Evolutionary conservation across 2,888 invertebrate species (phyloP), one percentile per base, ranked within the genome.

Genomic region (Cynaeus angustus): DNA sequence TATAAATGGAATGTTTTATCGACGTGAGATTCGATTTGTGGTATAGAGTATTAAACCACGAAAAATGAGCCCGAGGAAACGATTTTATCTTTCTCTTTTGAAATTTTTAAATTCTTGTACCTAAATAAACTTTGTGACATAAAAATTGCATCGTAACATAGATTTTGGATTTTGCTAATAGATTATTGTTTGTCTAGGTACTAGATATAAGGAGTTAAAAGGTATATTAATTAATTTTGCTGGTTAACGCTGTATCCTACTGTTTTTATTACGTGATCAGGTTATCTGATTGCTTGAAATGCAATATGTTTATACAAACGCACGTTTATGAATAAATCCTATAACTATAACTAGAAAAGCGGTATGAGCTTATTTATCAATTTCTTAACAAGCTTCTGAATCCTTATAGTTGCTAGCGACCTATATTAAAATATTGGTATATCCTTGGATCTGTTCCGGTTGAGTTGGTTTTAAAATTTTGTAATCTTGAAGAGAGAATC

Each of bases 401-500:
- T 5, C 37, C 37, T 37, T 37, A 37, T 7, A 0, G 0, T n/a
- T 37, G n/a, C 8, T n/a, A 2, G 41, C n/a, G 41, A 41, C 41
- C 37, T 41, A 41, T 41, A 41, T 41, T 41, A 41, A 41, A n/a
- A 10, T 13, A 12, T 6, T 41, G 6, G 41, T 10, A 41, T 12
- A 12, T 41, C 33, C 33, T 33, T 33, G 33, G 33, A 7, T 43
- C 3, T 43, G 43, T 46, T 46, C 46, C 41, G 41, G 41, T 41
- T 41, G 41, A 41, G 41, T 41, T 13, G 6, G 41, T 41, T 41
- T 41, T 12, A 46, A 46, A 46, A 46, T 46, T 46, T 46, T 46
- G 46, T 21, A 50, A 50, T 50, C 21, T 10, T 16, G 28, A 38
- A 48, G 61, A 61, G 61, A 45, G 61, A 61, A 46, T 48, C 45